These are phyloP conservation scores for Papilio dardanus DNA, from an alignment of 1,140 invertebrate genomes.

Conservation along the genomic window DNA sequence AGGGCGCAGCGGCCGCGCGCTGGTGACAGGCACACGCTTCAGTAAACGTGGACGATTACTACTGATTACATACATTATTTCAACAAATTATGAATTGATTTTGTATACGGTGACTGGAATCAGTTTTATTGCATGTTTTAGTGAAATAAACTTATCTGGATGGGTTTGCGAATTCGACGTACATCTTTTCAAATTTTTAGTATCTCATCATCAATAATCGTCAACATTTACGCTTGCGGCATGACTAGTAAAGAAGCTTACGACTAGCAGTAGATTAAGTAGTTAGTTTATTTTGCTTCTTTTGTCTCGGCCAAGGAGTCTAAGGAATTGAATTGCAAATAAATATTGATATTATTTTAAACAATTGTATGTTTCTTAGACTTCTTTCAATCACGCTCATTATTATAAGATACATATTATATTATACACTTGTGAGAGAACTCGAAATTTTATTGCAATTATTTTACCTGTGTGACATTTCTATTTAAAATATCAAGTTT, in stretches of 20 bases:
- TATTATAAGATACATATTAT: constrained; percentile 3
- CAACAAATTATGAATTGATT: not conserved
- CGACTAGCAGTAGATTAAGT: constrained; percentile 15
- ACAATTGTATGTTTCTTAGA: not conserved
- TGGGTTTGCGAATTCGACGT: constrained; percentile 1
- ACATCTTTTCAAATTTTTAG: not conserved
- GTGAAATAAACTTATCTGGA: not conserved
- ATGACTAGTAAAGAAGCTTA: not conserved
- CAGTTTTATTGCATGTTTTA: not conserved
- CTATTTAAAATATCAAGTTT: not conserved
- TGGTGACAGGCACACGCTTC: constrained; percentile 30
- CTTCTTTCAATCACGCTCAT: constrained; percentile 11
- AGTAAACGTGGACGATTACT: constrained; percentile 36
- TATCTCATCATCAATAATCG: constrained; percentile 27
- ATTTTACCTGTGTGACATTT: no score
- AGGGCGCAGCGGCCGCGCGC: constrained; percentile 36
- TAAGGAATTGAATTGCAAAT: not conserved
- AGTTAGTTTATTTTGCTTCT: not conserved
- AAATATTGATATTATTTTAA: no score
- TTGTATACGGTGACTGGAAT: not conserved
- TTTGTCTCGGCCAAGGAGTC: not conserved
- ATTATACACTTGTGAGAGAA: no score
- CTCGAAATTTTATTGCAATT: not conserved
- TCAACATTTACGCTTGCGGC: constrained; percentile 37
- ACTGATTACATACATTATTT: constrained; percentile 14